These are phyloP conservation scores for Pissodes strobi DNA, from an alignment of 1,140 invertebrate species.

Conservation along the genomic window DNA sequence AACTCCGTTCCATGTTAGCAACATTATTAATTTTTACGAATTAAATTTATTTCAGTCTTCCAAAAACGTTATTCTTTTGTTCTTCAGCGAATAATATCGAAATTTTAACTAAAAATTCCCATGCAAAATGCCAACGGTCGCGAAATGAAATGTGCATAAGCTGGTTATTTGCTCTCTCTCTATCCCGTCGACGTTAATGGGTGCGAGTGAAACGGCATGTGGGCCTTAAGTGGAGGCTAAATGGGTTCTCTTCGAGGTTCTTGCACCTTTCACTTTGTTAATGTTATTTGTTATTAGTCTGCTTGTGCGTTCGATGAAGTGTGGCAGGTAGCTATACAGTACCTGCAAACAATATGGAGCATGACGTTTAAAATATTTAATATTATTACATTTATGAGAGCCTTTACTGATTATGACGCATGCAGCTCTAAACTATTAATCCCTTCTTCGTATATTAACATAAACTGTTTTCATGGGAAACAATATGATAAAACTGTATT, in stretches of 20 bases:
- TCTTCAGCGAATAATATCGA: constrained; percentile 4
- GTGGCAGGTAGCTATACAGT: no score
- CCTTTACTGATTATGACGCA: no score
- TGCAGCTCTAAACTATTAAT: no score
- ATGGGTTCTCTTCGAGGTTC: constrained; percentile 2
- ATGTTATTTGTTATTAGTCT: neutral
- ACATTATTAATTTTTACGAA: neutral
- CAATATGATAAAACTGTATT: no score
- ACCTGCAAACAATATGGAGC: no score
- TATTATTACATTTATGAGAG: no score
- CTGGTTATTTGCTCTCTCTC: neutral
- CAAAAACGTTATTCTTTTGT: constrained; percentile 12
- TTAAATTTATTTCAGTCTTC: neutral
- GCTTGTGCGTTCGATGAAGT: neutral
- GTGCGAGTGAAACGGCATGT: neutral
- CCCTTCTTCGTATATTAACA: no score
- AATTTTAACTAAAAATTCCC: constrained; percentile 12
- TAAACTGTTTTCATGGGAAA: no score
- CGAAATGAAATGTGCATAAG: constrained; percentile 5
- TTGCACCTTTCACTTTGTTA: constrained; percentile 28
- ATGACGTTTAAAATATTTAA: no score
- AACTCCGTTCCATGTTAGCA: neutral
- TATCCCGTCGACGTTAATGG: neutral
- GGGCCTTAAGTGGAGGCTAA: constrained; percentile 11
- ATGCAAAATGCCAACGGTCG: constrained; percentile 1